Evolutionary conservation across 2,797 vertebrate species (phyloP).

Genomic region (Lophius americanus): DNA sequence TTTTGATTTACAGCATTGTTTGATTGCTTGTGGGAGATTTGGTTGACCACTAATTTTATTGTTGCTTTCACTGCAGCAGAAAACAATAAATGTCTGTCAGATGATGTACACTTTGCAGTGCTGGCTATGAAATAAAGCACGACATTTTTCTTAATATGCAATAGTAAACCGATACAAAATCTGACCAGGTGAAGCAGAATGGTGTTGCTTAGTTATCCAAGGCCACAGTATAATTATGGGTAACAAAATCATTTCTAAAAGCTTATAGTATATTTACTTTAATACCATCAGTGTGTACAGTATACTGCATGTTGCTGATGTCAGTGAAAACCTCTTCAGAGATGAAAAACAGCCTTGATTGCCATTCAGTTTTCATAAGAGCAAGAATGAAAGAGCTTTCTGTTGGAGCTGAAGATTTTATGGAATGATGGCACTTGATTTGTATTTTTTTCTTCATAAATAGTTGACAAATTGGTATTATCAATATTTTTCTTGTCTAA

Average conservation of each 20-base stretch:
- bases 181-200: neutral
- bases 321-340: slow-evolving; percentile 2
- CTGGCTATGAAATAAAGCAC: slow-evolving; percentile 9
- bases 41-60: neutral
- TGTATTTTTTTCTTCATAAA: slow-evolving; percentile 1
- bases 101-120: neutral
- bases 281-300: slow-evolving; percentile 3
- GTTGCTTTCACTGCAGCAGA: neutral
- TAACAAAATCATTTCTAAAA: slow-evolving; percentile 37
- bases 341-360: slow-evolving; percentile 14
- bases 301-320: slow-evolving; percentile 6
- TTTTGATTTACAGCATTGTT: neutral
- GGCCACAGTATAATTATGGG: slow-evolving; percentile 18
- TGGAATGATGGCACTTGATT: neutral
- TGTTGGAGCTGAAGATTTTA: neutral
- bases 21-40: neutral
- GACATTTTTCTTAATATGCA: slow-evolving; percentile 4
- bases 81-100: neutral
- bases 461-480: neutral
- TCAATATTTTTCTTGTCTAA: neutral
- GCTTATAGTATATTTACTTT: slow-evolving; percentile 29
- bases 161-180: slow-evolving; percentile 19
- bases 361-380: slow-evolving; percentile 5
- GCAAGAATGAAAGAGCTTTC: neutral
- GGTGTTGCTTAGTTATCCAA: slow-evolving; percentile 19